Evolutionary conservation across 2,113 vertebrate genomes (phyloP).

Genomic region (Calyptomena viridis): DNA sequence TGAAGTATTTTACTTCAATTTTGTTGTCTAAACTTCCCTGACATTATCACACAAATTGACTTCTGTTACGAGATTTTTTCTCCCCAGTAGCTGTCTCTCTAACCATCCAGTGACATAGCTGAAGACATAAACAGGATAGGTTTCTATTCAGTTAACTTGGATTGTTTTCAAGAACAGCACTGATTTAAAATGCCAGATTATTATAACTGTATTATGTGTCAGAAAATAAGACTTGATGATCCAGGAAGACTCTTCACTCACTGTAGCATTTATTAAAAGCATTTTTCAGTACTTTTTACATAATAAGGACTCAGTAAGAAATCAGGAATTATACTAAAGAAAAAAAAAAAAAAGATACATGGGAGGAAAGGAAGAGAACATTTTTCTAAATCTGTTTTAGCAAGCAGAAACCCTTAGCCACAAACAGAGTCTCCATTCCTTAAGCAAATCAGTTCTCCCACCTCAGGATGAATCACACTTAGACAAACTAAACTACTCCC

Average conservation of each 20-base stretch:
- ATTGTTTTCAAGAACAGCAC: neutral
- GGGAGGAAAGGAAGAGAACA: neutral
- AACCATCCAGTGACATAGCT: neutral
- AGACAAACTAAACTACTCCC: neutral
- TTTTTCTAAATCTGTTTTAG: neutral
- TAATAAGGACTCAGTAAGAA: neutral
- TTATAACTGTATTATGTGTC: neutral
- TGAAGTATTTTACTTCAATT: neutral
- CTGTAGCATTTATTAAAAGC: neutral
- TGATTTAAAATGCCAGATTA: neutral
- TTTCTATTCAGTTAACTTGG: neutral
- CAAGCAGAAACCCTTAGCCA: neutral
- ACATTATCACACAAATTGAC: neutral
- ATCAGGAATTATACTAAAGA: neutral
- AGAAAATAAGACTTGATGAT: neutral
- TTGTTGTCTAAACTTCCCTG: neutral
- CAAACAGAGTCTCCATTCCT: neutral
- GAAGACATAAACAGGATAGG: neutral
- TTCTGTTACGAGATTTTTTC: neutral
- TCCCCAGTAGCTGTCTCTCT: neutral
- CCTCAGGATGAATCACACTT: neutral
- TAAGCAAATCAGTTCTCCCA: conserved; percentile 3
- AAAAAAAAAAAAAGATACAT: neutral
- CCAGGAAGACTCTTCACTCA: neutral
- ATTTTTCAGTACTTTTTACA: neutral